phyloP scores from a whole-genome alignment of 1,140 invertebrate species.

The Drosophila tropicalis region DNA sequence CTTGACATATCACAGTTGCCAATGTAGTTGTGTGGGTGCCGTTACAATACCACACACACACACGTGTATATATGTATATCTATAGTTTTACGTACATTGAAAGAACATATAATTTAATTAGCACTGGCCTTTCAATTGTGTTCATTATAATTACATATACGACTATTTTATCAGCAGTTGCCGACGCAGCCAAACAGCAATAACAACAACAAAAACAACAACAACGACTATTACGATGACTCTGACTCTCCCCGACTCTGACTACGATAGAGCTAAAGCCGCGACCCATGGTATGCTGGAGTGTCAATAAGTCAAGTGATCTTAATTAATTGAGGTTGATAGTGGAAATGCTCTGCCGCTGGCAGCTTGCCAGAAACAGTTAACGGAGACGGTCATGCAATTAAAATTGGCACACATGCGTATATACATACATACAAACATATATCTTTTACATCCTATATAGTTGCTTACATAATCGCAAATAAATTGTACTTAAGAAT shows the following conservation, averaged over 20 bases:
- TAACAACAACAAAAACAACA: neutral
- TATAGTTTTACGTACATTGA: neutral
- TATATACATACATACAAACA: constrained; percentile 1
- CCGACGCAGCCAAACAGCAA: constrained; percentile 24
- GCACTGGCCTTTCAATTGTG: constrained; percentile 74
- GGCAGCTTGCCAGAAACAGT: constrained; percentile 61
- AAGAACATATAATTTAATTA: constrained; percentile 75
- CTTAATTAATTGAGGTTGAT: constrained; percentile 76
- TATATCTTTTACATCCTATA: neutral
- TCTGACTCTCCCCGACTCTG: no score
- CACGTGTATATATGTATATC: constrained; percentile 27
- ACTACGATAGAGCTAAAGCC: constrained; percentile 1
- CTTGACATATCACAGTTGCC: constrained; percentile 50
- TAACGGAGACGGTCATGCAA: constrained; percentile 48
- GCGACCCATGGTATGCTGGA: constrained; percentile 37
- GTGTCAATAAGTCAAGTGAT: constrained; percentile 81
- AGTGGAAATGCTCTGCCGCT: constrained; percentile 50
- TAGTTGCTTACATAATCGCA: constrained; percentile 37
- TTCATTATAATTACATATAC: constrained; percentile 73
- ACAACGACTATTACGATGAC: neutral
- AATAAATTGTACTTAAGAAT: constrained; percentile 34
- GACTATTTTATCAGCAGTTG: constrained; percentile 62
- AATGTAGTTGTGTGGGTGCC: constrained; percentile 11
- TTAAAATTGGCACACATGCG: constrained; percentile 43
- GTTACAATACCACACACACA: constrained; percentile 9